Evolutionary conservation across 2,797 vertebrate species (phyloP), one percentile per base, ranked within the genome.

Genomic region (Borostomias antarcticus): DNA sequence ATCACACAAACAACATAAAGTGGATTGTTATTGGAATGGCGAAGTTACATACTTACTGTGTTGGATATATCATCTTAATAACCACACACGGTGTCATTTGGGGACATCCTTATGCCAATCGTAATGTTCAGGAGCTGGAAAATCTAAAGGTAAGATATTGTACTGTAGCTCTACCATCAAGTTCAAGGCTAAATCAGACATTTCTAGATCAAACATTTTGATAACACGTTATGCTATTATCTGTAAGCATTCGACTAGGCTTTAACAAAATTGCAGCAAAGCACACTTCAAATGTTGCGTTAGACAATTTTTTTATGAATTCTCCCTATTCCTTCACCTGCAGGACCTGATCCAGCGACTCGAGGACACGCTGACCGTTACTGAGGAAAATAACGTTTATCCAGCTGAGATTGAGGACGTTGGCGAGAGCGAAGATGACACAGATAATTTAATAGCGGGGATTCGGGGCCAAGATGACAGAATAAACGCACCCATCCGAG

Each of bases 311-410:
- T 9, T n/a, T 5, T 28, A 8, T 51, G 15, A 11, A 50, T 21
- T 6, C 8, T 4, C 10, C 1, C 21, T 28, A 21, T 45, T 45
- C 19, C 13, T 23, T 47, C 10, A 48, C 7, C 11, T 48, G 47
- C 50, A 74, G 57, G 62, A 51, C 15, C 29, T 61, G 53, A 60
- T 65, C 45, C 56, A 54, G 48, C 37, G n/a, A 17, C 57, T 62
- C 13, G 58, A 74, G 7, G 58, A 70, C n/a, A 64, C 26, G 35
- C 4, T 66, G 50, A 54, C 62, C 13, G 21, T 58, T 57, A 61
- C 13, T 43, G 72, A 74, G 26, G 63, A 66, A 25, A 37, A 30
- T 19, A 13, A 59, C 3, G 10, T 65, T 25, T 59, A 64, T 37
- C 47, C 62, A 17, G 3, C 25, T 2, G 40, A 33, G 37, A 54